Base-by-base conservation (phyloP, 2,888 invertebrate species). In the Drosophila leonis region DNA sequence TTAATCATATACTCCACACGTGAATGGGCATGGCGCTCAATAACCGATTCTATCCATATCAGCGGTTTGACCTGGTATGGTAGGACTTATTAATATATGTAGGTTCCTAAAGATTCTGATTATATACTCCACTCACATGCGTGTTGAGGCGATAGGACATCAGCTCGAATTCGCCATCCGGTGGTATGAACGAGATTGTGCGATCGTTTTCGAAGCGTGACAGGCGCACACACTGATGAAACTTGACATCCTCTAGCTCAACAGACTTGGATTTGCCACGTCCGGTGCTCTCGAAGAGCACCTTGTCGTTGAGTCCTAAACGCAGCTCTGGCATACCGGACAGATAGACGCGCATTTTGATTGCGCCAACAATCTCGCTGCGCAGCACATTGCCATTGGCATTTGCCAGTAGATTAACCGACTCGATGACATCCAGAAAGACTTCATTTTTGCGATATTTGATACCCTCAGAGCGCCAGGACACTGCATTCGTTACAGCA, bases 401-500 rank as follows among this genome's bases (percentile, higher is more conserved):
- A 93, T 98, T 98, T 0, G 98, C 98, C 92, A 99, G 93, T 71
- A 99, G 94, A 93, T 99, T 99, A 0, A 99, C 99, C 44, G 98
- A 98, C 92, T 99, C 99, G 81, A 99, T 99, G 0, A 99, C 99
- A 94, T 99, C 99, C 35, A 99, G 94, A 91, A 99, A 99, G 5
- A 99, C 99, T 94, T 99, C 99, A 93, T 99, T 99, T 93, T 99
- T 99, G 66, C 99, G 95, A 93, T 99, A 99, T 92, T 99, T 99
- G 65, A 99, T 98, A 4, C 99, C 99, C 92, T 99, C 99, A 0
- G 98, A 98, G 66, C 99, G 94, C 99, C 99, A 99, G 0, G 99
- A 99, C 0, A 99, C 99, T 0, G 99, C 99, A 94, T 99, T 99
- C n/a, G 99, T 99, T 9, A 99, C 99, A 24, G 99, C 99, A 95